A percentile compares a stretch with the other conserved stretches of the same genome.
These are phyloP conservation scores for Poecilobothrus nobilitatus DNA, from an alignment of 2,888 invertebrate genomes.

Conservation along the genomic window DNA sequence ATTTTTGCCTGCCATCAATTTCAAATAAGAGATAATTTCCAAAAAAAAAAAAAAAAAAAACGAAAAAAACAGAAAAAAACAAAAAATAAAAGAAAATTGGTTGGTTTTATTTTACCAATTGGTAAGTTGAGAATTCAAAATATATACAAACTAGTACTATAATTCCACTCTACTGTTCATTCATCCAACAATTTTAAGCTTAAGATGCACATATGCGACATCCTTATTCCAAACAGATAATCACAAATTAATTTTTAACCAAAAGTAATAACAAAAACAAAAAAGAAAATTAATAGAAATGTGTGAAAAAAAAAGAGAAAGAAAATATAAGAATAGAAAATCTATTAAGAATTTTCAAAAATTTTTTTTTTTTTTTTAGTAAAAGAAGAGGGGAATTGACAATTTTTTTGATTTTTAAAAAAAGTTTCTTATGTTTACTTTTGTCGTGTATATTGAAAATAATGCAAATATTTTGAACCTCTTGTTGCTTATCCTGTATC, in stretches of 20 bases:
- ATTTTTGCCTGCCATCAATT: neutral
- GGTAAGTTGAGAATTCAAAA: no score
- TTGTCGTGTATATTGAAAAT: constrained; percentile 2
- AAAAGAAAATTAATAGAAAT: no score
- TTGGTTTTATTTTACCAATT: no score
- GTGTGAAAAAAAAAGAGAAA: neutral
- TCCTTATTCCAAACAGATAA: constrained; percentile 37
- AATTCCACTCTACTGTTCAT: neutral
- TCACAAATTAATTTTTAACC: constrained; percentile 43
- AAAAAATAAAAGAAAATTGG: no score
- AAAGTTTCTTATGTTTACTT: constrained; percentile 2
- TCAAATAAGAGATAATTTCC: neutral
- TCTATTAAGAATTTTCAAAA: constrained; percentile 2
- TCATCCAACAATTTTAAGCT: neutral
- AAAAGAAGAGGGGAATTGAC: neutral
- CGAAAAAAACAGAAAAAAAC: no score
- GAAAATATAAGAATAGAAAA: constrained; percentile 9
- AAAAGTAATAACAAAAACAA: constrained; percentile 12
- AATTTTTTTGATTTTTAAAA: constrained; percentile 7
- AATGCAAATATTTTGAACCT: neutral
- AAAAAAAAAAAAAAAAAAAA: no score
- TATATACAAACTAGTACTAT: neutral
- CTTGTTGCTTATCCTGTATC: neutral
- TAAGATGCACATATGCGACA: constrained; percentile 7
- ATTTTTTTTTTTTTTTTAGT: no score